Base-by-base conservation (phyloP, 2,888 invertebrate species). In the Lycaena phlaeas region DNA sequence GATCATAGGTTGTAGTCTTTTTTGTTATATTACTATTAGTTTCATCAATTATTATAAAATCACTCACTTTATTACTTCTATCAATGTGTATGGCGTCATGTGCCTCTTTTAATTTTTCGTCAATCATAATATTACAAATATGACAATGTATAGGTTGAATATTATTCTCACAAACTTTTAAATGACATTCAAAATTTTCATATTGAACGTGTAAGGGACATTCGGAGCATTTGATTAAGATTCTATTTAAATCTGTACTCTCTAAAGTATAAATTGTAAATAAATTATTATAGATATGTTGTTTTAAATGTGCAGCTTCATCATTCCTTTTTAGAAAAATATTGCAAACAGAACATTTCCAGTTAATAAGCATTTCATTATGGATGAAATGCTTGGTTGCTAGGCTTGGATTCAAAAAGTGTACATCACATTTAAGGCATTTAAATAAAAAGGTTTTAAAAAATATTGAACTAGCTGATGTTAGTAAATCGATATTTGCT, bases 401-500 rank as follows among this genome's bases (percentile, higher is more conserved):
- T 40, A 53, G 38, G 43, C 57, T 49, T 14, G 61, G 57, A 29
- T 67, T 61, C 37, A 77, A 47, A 56, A 78, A 78, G 46, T 62
- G 59, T 29, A 74, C 52, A 43, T 69, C 60, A 55, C 78, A 78
- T 53, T 65, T 61, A 40, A 48, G 45, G 49, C 78, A 78, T 59
- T 68, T 66, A 47, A 64, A 77, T 26, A 77, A 38, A 38, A 59
- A 53, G 18, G 61, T 63, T 52, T 70, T 61, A 30, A 41, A 39
- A 11, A 25, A 28, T 14, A 40, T 14, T 17, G 41, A 22, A 27
- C 36, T 18, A 22, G 38, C 34, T 10, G 6, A 2, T 7, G 41
- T 22, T 26, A 37, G 15, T 22, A 31, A 18, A 34, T 34, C n/a
- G n/a, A n/a, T n/a, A n/a, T n/a, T n/a, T n/a, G n/a, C n/a, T n/a